Evolutionary conservation across 2,113 vertebrate species (phyloP), one percentile per base, ranked within the genome.

Genomic region (Oplegnathus fasciatus): DNA sequence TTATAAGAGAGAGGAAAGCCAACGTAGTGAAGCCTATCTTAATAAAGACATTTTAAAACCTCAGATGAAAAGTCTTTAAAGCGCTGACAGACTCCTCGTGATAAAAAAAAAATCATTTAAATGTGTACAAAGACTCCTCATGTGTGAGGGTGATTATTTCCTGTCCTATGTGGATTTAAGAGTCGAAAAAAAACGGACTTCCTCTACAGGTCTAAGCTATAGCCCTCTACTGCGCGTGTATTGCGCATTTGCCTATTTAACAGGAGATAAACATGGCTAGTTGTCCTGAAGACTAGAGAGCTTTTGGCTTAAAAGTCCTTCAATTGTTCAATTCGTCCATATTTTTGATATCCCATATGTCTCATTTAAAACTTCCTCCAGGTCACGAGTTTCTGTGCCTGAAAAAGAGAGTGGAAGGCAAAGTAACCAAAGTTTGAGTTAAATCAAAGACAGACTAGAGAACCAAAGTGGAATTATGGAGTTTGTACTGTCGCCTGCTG

Each of bases 361-460:
- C 32, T 28, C 32, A 34, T 24, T 84, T 67, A 3, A 73, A 50
- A 65, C 30, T 7, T 48, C 24, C 11, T 42, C 9, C 30, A 26
- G 58, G 48, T 46, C 50, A 66, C 50, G 34, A 6, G 5, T 76
- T 30, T 26, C 26, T 24, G 9, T 2, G 24, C 7, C 6, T 32
- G 4, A 9, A 37, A 40, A 73, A 69, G 5, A 66, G 17, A 68
- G 26, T 40, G 9, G 5, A 60, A 42, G 30, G 4, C 1, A 78
- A 66, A 83, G 44, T 4, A 26, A 50, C 22, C 24, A 2, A 30
- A 28, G 34, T 17, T 32, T 1, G 60, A 46, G 34, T 50, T 52
- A 60, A 75, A 85, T 82, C 32, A 65, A 67, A 70, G 68, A 40
- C 78, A 60, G 62, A 37, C 8, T 58, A 42, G 3, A 50, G n/a